These are phyloP conservation scores for Microctonus brassicae DNA, from an alignment of 2,888 invertebrate species.

Conservation along the genomic window DNA sequence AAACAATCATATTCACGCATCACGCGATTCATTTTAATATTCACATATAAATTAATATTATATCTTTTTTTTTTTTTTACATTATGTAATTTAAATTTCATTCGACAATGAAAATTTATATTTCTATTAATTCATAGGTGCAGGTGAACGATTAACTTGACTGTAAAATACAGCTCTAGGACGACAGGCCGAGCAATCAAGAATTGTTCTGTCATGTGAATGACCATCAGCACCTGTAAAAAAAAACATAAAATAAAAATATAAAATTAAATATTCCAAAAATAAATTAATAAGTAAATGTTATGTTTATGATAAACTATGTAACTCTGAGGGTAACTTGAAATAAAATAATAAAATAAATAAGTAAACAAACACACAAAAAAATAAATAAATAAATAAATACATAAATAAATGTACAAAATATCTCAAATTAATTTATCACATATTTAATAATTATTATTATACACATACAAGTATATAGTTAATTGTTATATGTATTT, in stretches of 20 bases:
- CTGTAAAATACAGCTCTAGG: conserved; percentile 62
- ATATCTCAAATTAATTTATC: no score
- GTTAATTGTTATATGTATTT: no score
- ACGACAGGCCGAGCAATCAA: conserved; percentile 63
- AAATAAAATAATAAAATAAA: no score
- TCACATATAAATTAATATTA: background rate
- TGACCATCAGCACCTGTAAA: conserved; percentile 46
- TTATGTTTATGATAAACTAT: no score
- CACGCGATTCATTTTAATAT: background rate
- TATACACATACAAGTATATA: no score
- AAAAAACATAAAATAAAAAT: background rate
- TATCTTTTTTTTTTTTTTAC: background rate
- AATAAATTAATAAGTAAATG: no score
- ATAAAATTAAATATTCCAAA: background rate
- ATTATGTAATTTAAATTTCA: background rate
- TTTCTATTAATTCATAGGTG: conserved; percentile 60
- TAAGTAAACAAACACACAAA: no score
- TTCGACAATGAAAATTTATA: background rate
- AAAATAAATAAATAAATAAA: no score
- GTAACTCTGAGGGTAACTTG: no score
- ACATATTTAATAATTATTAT: no score
- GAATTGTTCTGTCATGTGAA: conserved; percentile 52
- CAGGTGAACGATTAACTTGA: conserved; percentile 62
- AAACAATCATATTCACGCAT: background rate
- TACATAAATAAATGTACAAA: no score